Base-by-base conservation (phyloP, 1,140 invertebrate genomes). In the Riptortus pedestris region DNA sequence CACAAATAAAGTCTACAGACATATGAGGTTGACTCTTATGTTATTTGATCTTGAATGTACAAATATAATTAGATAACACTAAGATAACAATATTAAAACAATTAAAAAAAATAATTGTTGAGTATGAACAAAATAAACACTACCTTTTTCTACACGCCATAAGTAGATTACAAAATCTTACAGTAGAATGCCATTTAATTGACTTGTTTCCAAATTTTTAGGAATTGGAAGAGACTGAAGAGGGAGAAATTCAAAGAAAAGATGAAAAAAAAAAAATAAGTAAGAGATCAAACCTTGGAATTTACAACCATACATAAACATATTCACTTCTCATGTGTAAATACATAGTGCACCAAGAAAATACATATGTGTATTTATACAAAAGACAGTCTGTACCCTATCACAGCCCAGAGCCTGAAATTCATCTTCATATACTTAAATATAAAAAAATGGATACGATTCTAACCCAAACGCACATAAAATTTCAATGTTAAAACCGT, bases 371-470 rank as follows among this genome's bases (percentile, higher is more conserved):
- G 31, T 38, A 14, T 14, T 7, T 38, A 38, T 14, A 38, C 5
- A 38, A 38, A 38, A 38, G 14, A 38, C 31, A 38, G 31, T 38
- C 31, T 38, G 31, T 38, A 55, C 18, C 24, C 51, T 55, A 55
- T 55, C 51, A 55, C 51, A 55, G 51, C 51, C 24, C 51, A 14
- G 20, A 55, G 26, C 51, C 51, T 24, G 18, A 55, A 55, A 55
- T 38, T 14, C 5, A 7, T 7, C 31, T 7, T 7, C 14, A 14
- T 38, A 38, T 38, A 38, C 31, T 38, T 38, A 7, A 38, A 5
- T 7, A 5, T 38, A 14, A 38, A 38, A 38, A 7, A 7, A 5
- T 7, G 5, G 14, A 38, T 38, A 7, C 14, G 14, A 38, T 5
- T 5, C 31, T 7, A 38, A 38, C 5, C 14, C 14, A 5, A 5